Conservation (phyloP, 2,113 vertebrate species). For the Chamaea fasciata region DNA sequence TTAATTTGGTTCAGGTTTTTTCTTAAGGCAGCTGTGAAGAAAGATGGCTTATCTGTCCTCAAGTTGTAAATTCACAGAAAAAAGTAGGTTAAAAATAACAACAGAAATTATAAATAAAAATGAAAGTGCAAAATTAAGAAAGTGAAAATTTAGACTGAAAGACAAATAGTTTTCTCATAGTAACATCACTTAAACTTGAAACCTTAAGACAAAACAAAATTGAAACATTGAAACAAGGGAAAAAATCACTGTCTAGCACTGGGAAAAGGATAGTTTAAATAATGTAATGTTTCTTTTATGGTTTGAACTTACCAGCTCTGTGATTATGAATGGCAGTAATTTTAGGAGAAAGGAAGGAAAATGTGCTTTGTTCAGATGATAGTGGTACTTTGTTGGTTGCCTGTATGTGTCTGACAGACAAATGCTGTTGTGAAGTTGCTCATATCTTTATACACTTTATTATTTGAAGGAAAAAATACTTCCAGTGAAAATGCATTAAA, state of each 20-base stretch:
- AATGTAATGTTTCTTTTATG: neutral
- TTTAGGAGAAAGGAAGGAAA: conserved; percentile 3
- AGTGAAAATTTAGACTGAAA: neutral
- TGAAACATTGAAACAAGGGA: neutral
- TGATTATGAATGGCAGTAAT: conserved; percentile 18
- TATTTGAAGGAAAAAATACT: neutral
- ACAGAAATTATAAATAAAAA: neutral
- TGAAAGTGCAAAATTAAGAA: neutral
- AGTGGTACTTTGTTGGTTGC: neutral
- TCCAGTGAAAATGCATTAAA: neutral
- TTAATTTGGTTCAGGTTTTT: neutral
- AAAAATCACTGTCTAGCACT: neutral
- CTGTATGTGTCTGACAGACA: neutral
- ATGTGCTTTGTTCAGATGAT: neutral
- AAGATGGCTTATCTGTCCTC: neutral
- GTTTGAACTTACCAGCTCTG: neutral
- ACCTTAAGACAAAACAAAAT: neutral
- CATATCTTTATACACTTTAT: neutral
- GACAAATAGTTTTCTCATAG: neutral
- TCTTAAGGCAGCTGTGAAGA: neutral
- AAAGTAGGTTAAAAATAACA: neutral
- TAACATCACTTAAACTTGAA: neutral
- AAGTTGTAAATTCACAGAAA: neutral
- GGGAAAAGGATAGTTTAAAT: neutral
- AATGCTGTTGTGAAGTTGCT: neutral